Conservation (phyloP, 2,113 vertebrate species). For the Anser brachyrhynchus region DNA sequence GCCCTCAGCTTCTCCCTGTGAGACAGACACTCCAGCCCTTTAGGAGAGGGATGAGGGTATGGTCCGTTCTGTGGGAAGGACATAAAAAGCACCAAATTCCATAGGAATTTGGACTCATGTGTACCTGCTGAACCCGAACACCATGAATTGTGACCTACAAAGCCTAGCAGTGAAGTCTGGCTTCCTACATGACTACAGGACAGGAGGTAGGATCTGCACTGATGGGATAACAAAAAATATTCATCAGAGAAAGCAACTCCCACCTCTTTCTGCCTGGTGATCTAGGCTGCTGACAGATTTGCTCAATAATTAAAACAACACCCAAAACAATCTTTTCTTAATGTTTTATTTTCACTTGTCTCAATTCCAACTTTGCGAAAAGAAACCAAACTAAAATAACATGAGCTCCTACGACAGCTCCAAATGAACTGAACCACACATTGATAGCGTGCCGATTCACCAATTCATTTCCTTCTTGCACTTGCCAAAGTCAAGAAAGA, state of each 20-base stretch:
- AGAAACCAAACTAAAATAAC: not conserved
- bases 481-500: not conserved
- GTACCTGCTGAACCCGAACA: not conserved
- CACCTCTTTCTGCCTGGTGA: not conserved
- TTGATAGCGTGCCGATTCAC: not conserved
- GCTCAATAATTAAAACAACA: not conserved
- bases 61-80: not conserved
- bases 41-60: rapidly evolving
- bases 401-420: rapidly evolving
- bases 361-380: not conserved
- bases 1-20: not conserved
- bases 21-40: not conserved
- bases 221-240: not conserved
- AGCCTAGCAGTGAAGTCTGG: not conserved
- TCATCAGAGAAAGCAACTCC: not conserved
- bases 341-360: not conserved
- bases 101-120: not conserved
- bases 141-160: not conserved
- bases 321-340: not conserved
- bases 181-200: not conserved
- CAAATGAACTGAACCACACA: not conserved
- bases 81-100: not conserved
- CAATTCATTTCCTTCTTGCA: not conserved
- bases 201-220: not conserved
- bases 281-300: not conserved